These are phyloP conservation scores for Papilio gigon DNA, from an alignment of 2,888 invertebrate species.

Conservation along the genomic window DNA sequence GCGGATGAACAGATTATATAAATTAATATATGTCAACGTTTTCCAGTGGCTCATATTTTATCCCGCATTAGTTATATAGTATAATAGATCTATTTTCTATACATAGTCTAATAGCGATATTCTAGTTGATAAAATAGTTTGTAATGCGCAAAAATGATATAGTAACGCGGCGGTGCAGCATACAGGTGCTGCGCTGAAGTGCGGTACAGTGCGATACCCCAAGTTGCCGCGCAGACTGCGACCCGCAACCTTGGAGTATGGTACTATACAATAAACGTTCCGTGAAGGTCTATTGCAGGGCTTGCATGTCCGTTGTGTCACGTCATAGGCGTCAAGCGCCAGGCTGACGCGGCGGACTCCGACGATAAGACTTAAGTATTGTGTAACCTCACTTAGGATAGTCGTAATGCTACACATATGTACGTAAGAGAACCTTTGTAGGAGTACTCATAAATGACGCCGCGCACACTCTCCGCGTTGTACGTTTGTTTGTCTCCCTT, in stretches of 20 bases:
- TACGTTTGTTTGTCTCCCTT: background rate
- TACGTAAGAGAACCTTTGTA: constrained; percentile 30
- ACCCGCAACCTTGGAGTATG: too few relatives aligned
- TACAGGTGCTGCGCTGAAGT: background rate
- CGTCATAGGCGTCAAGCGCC: constrained; percentile 15
- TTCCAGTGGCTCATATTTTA: constrained; percentile 28
- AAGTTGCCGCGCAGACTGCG: too few relatives aligned
- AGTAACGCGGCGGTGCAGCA: background rate
- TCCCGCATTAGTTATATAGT: constrained; percentile 4
- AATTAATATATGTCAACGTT: constrained; percentile 22
- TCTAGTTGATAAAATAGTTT: constrained; percentile 19
- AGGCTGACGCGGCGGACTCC: constrained; percentile 1
- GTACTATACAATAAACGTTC: too few relatives aligned
- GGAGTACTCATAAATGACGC: constrained; percentile 34
- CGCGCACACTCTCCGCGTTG: constrained; percentile 17
- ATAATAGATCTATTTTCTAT: too few relatives aligned
- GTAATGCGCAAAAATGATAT: background rate
- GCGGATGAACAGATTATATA: constrained; percentile 22
- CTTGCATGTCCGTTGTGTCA: constrained; percentile 31
- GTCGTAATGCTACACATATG: constrained; percentile 10
- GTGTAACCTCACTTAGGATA: constrained; percentile 28
- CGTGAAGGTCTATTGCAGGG: constrained; percentile 10
- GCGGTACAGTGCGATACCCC: too few relatives aligned
- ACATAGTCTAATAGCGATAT: constrained; percentile 27
- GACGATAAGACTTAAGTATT: constrained; percentile 17